Percentiles rank a stretch among this genome's conserved stretches.
These are phyloP conservation scores for Nasonia giraulti DNA, from an alignment of 1,140 invertebrate species.

Conservation along the genomic window DNA sequence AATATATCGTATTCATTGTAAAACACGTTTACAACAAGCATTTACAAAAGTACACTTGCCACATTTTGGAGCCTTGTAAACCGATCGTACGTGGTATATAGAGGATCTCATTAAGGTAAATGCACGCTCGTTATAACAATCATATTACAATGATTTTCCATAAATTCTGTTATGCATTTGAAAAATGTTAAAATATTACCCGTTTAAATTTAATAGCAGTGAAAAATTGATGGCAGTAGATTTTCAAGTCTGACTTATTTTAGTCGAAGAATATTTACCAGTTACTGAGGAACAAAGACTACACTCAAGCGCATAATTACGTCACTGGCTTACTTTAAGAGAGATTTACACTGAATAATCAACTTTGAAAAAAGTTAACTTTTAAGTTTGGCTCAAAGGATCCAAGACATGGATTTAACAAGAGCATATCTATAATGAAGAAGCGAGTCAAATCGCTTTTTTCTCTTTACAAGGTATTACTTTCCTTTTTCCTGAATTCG, in stretches of 20 bases:
- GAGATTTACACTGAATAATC: background rate
- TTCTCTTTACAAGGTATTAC: background rate
- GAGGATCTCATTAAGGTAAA: background rate
- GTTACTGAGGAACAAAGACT: background rate
- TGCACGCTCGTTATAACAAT: background rate
- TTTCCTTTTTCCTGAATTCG: background rate
- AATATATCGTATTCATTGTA: background rate
- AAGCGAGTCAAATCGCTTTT: background rate
- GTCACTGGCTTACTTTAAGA: background rate
- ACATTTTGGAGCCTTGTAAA: constrained; percentile 10
- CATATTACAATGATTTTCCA: too few species aligned
- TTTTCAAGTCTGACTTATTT: background rate
- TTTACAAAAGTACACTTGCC: constrained; percentile 30
- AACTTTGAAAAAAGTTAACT: background rate
- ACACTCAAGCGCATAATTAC: background rate
- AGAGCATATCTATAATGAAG: constrained; percentile 1
- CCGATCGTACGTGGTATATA: background rate
- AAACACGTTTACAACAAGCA: constrained; percentile 22
- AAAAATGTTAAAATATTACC: background rate
- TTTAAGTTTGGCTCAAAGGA: background rate
- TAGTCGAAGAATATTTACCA: background rate
- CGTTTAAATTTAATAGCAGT: background rate
- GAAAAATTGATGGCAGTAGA: background rate
- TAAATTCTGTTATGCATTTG: too few species aligned
- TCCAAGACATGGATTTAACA: background rate